These are phyloP conservation scores for Corythornis cristatus DNA, from an alignment of 2,113 vertebrate genomes.

Conservation along the genomic window DNA sequence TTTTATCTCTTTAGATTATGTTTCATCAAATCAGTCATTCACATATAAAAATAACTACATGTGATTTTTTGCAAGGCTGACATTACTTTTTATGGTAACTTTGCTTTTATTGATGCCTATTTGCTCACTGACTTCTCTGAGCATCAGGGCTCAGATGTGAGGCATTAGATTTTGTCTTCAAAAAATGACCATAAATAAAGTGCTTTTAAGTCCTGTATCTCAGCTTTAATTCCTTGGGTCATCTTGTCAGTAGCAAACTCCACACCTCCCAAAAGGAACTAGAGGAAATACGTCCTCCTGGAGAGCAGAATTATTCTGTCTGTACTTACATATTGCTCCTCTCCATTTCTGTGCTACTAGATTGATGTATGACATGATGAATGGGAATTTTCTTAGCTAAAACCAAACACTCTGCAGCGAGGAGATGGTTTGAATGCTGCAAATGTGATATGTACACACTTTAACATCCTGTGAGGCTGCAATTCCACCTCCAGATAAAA, in stretches of 20 bases:
- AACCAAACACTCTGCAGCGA: not conserved
- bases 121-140: not conserved
- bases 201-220: not conserved
- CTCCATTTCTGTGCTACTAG: not conserved
- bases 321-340: not conserved
- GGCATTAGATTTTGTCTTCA: not conserved
- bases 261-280: not conserved
- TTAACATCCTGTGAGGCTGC: not conserved
- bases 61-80: not conserved
- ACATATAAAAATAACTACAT: not conserved
- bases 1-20: not conserved
- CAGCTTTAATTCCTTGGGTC: not conserved
- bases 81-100: not conserved
- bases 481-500: not conserved
- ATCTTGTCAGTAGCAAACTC: not conserved
- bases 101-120: not conserved
- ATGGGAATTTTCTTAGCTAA: not conserved
- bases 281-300: not conserved
- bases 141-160: not conserved
- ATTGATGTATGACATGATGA: not conserved
- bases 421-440: not conserved
- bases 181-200: not conserved
- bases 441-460: not conserved
- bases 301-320: not conserved
- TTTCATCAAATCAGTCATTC: not conserved